Evolutionary conservation across 2,113 vertebrate genomes (phyloP).

Genomic region (Anser brachyrhynchus): DNA sequence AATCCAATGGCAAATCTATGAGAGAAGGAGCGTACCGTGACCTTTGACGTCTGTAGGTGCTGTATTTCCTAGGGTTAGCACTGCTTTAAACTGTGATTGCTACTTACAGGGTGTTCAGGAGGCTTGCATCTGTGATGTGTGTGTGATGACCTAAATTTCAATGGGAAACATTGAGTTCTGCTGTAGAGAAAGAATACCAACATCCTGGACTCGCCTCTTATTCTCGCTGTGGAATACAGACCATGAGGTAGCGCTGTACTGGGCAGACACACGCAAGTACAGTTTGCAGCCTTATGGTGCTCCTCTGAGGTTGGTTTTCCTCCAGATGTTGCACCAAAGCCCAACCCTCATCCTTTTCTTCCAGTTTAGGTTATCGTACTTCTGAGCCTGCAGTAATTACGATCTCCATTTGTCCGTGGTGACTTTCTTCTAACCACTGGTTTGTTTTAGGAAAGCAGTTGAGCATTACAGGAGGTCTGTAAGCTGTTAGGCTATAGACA

Average conservation of each 20-base stretch:
- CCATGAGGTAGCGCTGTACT: background rate
- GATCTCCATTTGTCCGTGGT: background rate
- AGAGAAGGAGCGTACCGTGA: background rate
- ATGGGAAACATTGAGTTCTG: background rate
- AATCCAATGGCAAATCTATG: background rate
- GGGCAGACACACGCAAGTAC: rapidly evolving
- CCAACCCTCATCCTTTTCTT: background rate
- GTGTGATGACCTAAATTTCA: background rate
- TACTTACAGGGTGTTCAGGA: background rate
- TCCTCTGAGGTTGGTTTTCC: background rate
- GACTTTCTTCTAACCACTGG: background rate
- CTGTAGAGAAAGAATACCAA: background rate
- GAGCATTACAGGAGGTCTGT: background rate
- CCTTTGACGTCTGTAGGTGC: background rate
- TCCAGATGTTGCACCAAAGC: background rate
- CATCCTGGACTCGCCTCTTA: background rate
- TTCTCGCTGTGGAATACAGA: background rate
- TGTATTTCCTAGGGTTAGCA: background rate
- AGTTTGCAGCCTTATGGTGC: rapidly evolving
- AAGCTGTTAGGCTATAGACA: background rate
- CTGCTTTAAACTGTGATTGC: background rate
- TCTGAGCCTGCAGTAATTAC: background rate
- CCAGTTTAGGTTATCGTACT: background rate
- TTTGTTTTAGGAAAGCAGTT: background rate
- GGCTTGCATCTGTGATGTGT: background rate